phyloP scores from a whole-genome alignment of 2,888 invertebrate species.

The Holacanthella duospinosa region DNA sequence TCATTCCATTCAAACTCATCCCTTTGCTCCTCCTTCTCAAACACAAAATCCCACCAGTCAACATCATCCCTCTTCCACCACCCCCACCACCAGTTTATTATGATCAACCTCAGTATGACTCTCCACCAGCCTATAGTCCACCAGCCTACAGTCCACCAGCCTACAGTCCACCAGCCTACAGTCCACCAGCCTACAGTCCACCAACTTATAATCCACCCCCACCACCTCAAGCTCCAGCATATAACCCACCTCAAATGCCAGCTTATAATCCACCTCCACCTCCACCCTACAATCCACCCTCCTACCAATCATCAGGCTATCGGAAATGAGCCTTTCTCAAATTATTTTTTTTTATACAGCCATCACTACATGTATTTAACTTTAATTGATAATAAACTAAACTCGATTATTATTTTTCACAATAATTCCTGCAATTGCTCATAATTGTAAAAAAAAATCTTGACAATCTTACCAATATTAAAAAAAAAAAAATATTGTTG shows the following conservation, averaged over 20 bases:
- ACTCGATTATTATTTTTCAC: no score
- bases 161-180: not conserved
- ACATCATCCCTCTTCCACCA: not conserved
- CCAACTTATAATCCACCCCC: not conserved
- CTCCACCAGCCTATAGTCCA: not conserved
- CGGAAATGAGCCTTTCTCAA: not conserved
- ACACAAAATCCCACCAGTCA: not conserved
- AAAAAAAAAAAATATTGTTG: no score
- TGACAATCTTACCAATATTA: no score
- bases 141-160: not conserved
- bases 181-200: not conserved
- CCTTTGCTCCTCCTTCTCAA: not conserved
- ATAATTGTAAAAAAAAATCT: no score
- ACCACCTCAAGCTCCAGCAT: no score
- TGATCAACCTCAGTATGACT: not conserved
- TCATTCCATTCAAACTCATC: not conserved
- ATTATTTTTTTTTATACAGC: no score
- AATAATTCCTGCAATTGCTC: no score
- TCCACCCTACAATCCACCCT: not conserved
- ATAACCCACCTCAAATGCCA: not conserved
- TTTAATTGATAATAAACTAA: no score
- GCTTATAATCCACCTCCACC: not conserved
- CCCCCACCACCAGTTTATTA: slow-evolving; percentile 1
- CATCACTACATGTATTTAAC: no score
- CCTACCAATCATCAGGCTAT: not conserved